phyloP scores from a whole-genome alignment of 2,888 invertebrate species.

The Anoplius nigerrimus region DNA sequence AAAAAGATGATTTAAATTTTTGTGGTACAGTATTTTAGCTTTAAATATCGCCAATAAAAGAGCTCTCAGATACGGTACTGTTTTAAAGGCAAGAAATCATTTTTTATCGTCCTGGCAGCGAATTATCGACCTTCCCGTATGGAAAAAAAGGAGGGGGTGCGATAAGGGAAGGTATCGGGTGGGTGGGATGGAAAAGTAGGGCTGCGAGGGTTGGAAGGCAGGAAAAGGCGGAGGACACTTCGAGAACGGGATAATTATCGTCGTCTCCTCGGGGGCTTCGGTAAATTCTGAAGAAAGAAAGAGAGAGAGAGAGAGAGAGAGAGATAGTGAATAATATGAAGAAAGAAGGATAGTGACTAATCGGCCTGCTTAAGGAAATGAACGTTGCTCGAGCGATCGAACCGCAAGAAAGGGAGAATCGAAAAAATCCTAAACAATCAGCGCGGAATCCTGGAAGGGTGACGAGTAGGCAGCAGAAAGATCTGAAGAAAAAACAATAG shows the following conservation, averaged over 20 bases:
- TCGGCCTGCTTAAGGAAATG: conserved; percentile 49
- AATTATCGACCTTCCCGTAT: no score
- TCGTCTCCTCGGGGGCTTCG: conserved; percentile 6
- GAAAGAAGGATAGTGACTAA: conserved; percentile 49
- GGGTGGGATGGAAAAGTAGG: conserved; percentile 21
- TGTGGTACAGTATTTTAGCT: no score
- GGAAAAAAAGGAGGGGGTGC: not conserved
- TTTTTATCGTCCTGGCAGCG: no score
- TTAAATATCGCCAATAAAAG: no score
- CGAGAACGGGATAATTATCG: conserved; percentile 35
- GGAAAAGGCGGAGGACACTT: conserved; percentile 7
- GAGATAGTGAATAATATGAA: conserved; percentile 18
- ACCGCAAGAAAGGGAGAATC: conserved; percentile 3
- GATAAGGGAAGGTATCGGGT: conserved; percentile 1
- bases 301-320: not conserved
- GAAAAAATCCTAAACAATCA: conserved; percentile 60
- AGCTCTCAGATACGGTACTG: no score
- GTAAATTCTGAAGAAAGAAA: conserved; percentile 4
- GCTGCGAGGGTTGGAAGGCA: not conserved
- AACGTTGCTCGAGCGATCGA: conserved; percentile 26
- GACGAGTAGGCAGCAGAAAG: conserved; percentile 47
- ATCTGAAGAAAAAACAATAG: conserved; percentile 59
- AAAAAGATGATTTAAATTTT: no score
- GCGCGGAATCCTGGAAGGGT: conserved; percentile 25
- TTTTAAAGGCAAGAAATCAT: no score